Base-by-base conservation (phyloP, 2,888 invertebrate genomes). In the Oxytorus armatus region DNA sequence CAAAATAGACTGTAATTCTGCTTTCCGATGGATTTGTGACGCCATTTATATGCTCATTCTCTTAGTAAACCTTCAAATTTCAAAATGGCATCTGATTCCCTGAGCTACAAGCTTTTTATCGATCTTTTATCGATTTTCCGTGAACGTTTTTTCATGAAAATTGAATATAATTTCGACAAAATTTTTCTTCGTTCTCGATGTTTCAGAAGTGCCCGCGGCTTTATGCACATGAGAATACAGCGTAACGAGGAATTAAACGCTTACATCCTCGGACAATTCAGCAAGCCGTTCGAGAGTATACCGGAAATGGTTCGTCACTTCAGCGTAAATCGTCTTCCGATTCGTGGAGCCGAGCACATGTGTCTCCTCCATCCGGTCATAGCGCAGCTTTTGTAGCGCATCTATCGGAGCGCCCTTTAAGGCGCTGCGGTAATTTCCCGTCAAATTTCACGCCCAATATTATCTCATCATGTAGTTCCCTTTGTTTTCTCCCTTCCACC, bases 171-270 rank as follows among this genome's bases (percentile, higher is more conserved):
- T n/a, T n/a, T n/a, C n/a, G n/a, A n/a, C 0, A 18, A 63, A 25
- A 3, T 8, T 18, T 16, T 18, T 25, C 11, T 44, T 25, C 23
- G 8, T 49, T 21, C 4, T 7, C n/a, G 7, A 49, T 39, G 7
- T 72, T 51, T 33, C 92, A 98, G 98, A 93, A 98, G 98, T 90
- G 96, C 97, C 69, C 95, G 97, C 89, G 98, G 98, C 63, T 98
- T 98, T 89, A 98, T 99, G 97, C 98, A 99, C 92, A 98, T 99
- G 96, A 95, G 98, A 86, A 98, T 99, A 83, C 97, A 97, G 91
- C 95, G 95, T 86, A 95, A 95, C 88, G 92, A 93, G 11, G 95
- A 95, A 70, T 93, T 94, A 11, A 96, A 96, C 77, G 96, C 96
- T 77, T 98, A 96, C 91, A 97, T 98, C 69, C 93, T 99, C 86